Conservation (phyloP, 2,888 invertebrate genomes). For the Ptilodon capucinus region DNA sequence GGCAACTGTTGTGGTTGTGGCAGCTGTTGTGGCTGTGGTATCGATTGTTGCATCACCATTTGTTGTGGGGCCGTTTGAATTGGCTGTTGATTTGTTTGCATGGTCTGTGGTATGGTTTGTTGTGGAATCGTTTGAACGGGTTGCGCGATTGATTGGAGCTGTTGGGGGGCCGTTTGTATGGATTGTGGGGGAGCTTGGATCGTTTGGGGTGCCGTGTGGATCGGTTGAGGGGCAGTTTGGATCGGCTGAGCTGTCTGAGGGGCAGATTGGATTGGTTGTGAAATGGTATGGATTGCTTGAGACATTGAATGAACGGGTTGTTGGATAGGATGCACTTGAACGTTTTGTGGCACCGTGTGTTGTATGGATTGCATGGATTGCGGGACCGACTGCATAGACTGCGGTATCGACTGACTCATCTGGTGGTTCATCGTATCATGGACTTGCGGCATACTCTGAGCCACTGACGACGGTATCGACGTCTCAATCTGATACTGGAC, state of each 20-base stretch:
- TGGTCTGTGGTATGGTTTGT: conserved; percentile 18
- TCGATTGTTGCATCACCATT: conserved; percentile 4
- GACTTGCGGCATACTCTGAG: conserved; percentile 37
- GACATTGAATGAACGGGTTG: conserved; percentile 23
- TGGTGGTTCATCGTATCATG: conserved; percentile 32
- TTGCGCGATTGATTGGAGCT: conserved; percentile 17
- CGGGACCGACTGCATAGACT: conserved; percentile 39
- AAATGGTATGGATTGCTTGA: conserved; percentile 20
- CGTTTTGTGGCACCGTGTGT: conserved; percentile 28
- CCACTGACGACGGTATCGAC: conserved; percentile 35
- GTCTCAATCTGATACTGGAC: conserved; percentile 53
- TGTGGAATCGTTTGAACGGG: conserved; percentile 3
- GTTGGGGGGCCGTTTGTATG: conserved; percentile 27
- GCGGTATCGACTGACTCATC: conserved; percentile 42
- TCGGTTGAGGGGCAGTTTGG: conserved; percentile 22
- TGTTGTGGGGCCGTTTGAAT: conserved; percentile 30
- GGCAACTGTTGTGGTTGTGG: conserved; percentile 22
- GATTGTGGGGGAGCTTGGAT: conserved; percentile 18
- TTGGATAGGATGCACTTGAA: too few species aligned
- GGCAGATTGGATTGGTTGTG: conserved; percentile 23
- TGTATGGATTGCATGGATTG: conserved; percentile 42
- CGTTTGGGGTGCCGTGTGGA: conserved; percentile 17
- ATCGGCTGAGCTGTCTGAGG: conserved; percentile 23
- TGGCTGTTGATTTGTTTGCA: conserved; percentile 19
- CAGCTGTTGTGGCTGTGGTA: conserved; percentile 23